Evolutionary conservation across 2,888 invertebrate species (phyloP).

Genomic region (Hirtodrosophila cameraria): DNA sequence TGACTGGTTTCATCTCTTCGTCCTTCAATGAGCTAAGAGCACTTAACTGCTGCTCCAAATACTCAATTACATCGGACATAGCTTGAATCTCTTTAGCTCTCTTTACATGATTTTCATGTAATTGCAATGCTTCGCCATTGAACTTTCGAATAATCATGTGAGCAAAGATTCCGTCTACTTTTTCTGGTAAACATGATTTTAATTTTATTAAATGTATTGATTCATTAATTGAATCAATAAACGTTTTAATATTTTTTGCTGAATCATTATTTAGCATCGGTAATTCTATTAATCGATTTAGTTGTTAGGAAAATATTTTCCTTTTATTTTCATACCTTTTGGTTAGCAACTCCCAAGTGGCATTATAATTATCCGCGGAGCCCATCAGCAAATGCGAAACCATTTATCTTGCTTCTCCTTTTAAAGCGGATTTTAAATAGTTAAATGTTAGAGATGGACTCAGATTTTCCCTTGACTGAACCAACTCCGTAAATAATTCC

Average conservation of each 20-base stretch:
- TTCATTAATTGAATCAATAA: background rate
- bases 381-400: background rate
- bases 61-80: background rate
- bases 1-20: background rate
- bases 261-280: background rate
- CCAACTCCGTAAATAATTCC: slow-evolving; percentile 3
- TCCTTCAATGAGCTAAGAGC: background rate
- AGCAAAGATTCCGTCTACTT: background rate
- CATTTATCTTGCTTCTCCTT: slow-evolving; percentile 4
- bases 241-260: background rate
- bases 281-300: background rate
- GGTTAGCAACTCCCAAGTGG: no score
- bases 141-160: background rate
- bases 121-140: background rate
- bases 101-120: background rate
- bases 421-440: slow-evolving; percentile 4
- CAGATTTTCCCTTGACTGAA: background rate
- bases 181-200: background rate
- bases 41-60: background rate
- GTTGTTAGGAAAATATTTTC: no score
- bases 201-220: background rate
- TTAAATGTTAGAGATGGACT: slow-evolving; percentile 9
- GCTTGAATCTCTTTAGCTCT: background rate
- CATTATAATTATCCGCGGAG: no score
- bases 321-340: no score